phyloP scores from a whole-genome alignment of 30 jellyfish, hydroid and myxozoan species.

The Hydractinia symbiolongicarpus region DNA sequence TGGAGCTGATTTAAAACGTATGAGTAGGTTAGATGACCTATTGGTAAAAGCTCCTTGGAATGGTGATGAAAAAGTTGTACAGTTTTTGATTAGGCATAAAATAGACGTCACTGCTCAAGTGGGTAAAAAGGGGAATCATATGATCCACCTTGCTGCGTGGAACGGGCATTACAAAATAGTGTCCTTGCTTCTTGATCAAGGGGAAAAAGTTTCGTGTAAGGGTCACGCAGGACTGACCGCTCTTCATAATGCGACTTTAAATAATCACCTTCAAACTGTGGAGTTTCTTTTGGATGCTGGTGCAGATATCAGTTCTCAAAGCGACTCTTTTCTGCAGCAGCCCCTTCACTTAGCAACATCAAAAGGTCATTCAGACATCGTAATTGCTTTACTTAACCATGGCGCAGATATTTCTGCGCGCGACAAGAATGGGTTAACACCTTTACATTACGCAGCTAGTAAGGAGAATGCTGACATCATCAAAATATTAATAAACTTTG shows the following conservation, averaged over 20 bases:
- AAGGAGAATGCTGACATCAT: background rate
- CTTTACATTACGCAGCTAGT: slow-evolving; percentile 7
- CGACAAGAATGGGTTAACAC: slow-evolving; percentile 18
- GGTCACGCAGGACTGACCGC: background rate
- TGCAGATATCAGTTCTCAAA: slow-evolving; percentile 6
- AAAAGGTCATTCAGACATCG: background rate
- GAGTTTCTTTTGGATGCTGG: slow-evolving; percentile 8
- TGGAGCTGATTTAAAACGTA: slow-evolving; percentile 4
- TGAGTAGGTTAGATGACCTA: background rate
- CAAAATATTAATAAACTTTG: background rate
- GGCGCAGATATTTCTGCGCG: slow-evolving; percentile 11
- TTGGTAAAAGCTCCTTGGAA: background rate
- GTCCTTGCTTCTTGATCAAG: slow-evolving; percentile 15
- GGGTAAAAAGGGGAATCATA: background rate
- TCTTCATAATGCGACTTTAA: background rate
- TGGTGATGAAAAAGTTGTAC: slow-evolving; percentile 11
- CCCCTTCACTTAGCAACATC: slow-evolving; percentile 12
- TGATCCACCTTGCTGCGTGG: slow-evolving; percentile 6
- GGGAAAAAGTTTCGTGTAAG: background rate
- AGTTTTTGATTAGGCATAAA: background rate
- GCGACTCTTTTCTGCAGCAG: background rate
- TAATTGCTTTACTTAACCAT: background rate
- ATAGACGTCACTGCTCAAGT: background rate
- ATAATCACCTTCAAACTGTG: background rate
- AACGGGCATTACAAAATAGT: slow-evolving; percentile 16